A percentile compares a stretch with the other conserved stretches of the same genome.
Evolutionary conservation across 1,140 invertebrate genomes (phyloP).

Genomic region (Drosophila serrata): DNA sequence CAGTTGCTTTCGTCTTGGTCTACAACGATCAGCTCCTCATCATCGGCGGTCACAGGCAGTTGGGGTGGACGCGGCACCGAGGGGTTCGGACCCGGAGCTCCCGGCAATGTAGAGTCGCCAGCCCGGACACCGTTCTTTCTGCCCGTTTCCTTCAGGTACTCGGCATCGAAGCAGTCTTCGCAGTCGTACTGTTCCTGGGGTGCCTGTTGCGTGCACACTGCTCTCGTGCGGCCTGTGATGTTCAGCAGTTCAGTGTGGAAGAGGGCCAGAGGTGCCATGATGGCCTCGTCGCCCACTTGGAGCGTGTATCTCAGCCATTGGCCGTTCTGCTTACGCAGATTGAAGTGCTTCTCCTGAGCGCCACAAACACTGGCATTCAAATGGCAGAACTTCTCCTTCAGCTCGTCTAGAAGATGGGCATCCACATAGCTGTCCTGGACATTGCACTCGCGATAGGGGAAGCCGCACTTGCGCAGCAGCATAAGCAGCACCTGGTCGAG

Average conservation of each 20-base stretch:
- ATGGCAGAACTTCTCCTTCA: slow-evolving; percentile 97
- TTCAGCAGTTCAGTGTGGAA: slow-evolving; percentile 96
- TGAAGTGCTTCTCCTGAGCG: slow-evolving; percentile 84
- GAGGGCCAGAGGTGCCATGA: slow-evolving; percentile 95
- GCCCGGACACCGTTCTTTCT: slow-evolving; percentile 87
- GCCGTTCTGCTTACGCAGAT: slow-evolving; percentile 52
- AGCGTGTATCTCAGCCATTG: slow-evolving; percentile 90
- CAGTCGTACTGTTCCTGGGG: slow-evolving; percentile 92
- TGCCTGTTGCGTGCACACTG: slow-evolving; percentile 90
- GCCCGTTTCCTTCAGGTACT: slow-evolving; percentile 95
- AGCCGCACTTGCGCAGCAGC: slow-evolving; percentile 94
- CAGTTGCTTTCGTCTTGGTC: slow-evolving; percentile 88
- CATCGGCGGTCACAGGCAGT: slow-evolving; percentile 84
- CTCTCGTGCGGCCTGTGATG: slow-evolving; percentile 89
- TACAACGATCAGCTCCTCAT: slow-evolving; percentile 93
- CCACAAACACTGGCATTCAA: slow-evolving; percentile 89
- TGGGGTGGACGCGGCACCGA: slow-evolving; percentile 56
- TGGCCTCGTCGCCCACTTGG: slow-evolving; percentile 96
- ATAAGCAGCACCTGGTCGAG: slow-evolving; percentile 94
- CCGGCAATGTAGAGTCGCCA: slow-evolving; percentile 84
- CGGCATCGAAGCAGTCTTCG: slow-evolving; percentile 97
- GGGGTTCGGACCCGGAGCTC: slow-evolving; percentile 78
- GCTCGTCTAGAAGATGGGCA: slow-evolving; percentile 91
- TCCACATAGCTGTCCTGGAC: slow-evolving; percentile 89
- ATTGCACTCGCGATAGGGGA: slow-evolving; percentile 94